phyloP scores from a whole-genome alignment of 1,140 invertebrate genomes.

The Musca vetustissima region DNA sequence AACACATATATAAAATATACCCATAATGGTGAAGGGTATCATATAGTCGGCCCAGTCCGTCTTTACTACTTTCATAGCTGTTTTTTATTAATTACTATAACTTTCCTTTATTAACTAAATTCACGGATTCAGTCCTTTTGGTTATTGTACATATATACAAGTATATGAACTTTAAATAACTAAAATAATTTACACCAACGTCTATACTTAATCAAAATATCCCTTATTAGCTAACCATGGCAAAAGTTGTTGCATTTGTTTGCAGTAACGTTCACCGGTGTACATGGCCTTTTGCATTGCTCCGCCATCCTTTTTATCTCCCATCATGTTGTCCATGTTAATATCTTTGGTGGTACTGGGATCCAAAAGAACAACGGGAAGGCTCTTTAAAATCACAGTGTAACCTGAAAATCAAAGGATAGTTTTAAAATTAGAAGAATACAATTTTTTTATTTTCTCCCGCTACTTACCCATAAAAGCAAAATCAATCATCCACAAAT shows the following conservation, averaged over 20 bases:
- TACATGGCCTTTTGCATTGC: slow-evolving; percentile 41
- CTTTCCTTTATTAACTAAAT: too few relatives aligned
- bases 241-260: slow-evolving; percentile 36
- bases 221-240: slow-evolving; percentile 51
- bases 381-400: slow-evolving; percentile 40
- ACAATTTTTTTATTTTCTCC: neutral
- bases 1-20: too few relatives aligned
- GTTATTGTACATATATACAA: too few relatives aligned
- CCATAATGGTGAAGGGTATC: too few relatives aligned
- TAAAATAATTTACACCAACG: too few relatives aligned
- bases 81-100: too few relatives aligned
- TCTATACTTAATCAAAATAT: slow-evolving; percentile 33
- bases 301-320: slow-evolving; percentile 11
- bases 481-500: slow-evolving; percentile 34
- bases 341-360: slow-evolving; percentile 36
- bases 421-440: too few relatives aligned
- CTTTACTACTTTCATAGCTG: too few relatives aligned
- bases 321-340: slow-evolving; percentile 43
- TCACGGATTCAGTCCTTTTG: too few relatives aligned
- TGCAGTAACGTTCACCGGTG: slow-evolving; percentile 33
- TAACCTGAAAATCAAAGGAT: slow-evolving; percentile 35
- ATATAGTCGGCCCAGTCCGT: too few relatives aligned
- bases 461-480: slow-evolving; percentile 43
- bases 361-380: slow-evolving; percentile 44
- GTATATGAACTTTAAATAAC: too few relatives aligned